A percentile compares a stretch with the other conserved stretches of the same genome.
Conservation (phyloP, 1,140 invertebrate genomes). For the Contarinia nasturtii region DNA sequence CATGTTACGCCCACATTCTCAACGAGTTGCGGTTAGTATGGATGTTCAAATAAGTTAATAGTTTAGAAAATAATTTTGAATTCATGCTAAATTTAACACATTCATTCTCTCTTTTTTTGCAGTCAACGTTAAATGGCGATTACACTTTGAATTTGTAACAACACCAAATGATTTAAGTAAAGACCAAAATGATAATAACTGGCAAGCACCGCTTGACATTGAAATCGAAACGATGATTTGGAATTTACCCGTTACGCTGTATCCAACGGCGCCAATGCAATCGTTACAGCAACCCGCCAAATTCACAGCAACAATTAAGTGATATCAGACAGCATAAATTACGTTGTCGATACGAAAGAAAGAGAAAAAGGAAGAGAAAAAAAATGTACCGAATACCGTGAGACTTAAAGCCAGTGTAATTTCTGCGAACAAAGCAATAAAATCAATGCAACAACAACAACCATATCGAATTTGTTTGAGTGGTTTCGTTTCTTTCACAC, state of each 20-base stretch:
- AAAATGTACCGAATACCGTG: no score
- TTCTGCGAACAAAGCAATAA: no score
- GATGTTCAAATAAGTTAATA: background rate
- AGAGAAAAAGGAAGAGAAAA: no score
- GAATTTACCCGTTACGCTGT: constrained; percentile 86
- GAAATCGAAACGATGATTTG: constrained; percentile 96
- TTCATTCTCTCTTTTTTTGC: constrained; percentile 14
- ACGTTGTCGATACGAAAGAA: no score
- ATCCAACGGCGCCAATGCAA: constrained; percentile 72
- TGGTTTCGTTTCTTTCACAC: no score
- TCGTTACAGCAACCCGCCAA: constrained; percentile 30
- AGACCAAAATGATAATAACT: constrained; percentile 31
- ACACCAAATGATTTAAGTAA: constrained; percentile 34
- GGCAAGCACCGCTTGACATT: constrained; percentile 66
- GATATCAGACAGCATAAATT: background rate
- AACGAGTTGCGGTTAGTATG: constrained; percentile 50
- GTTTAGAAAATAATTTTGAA: background rate
- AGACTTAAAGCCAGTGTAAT: no score
- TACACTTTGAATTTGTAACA: constrained; percentile 96
- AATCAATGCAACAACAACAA: no score
- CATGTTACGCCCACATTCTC: constrained; percentile 85
- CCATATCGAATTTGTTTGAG: no score
- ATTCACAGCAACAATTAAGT: background rate
- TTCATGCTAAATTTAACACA: background rate
- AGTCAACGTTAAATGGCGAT: constrained; percentile 74